phyloP scores from a whole-genome alignment of 2,113 vertebrate species.

The Perca schrenkii region DNA sequence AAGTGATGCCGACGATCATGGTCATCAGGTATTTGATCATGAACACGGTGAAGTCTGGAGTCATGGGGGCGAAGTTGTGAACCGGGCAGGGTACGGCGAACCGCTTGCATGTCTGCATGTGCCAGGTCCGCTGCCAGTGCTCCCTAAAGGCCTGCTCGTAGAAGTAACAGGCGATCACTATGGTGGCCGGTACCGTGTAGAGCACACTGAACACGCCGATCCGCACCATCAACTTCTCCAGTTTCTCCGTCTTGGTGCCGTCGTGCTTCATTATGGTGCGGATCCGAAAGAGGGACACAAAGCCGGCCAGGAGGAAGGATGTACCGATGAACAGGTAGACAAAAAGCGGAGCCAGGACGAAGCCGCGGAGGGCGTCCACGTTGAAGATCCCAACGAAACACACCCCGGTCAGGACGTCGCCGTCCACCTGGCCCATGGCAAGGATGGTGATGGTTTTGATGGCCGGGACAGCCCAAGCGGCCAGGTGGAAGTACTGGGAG shows the following conservation, averaged over 20 bases:
- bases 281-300: constrained; percentile 97
- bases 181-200: constrained; percentile 97
- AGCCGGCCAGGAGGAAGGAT: constrained; percentile 96
- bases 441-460: constrained; percentile 98
- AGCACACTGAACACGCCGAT: constrained; percentile 98
- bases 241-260: constrained; percentile 97
- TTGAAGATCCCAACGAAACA: constrained; percentile 97
- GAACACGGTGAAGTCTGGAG: constrained; percentile 97
- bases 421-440: constrained; percentile 97
- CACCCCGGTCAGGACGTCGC: constrained; percentile 94
- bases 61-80: constrained; percentile 93
- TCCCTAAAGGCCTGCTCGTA: constrained; percentile 98
- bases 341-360: constrained; percentile 94
- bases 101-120: constrained; percentile 96
- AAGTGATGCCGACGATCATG: constrained; percentile 99
- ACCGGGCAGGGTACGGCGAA: constrained; percentile 92
- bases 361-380: constrained; percentile 93
- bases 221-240: constrained; percentile 98
- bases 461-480: constrained; percentile 96
- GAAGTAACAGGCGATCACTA: constrained; percentile 97
- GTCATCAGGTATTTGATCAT: constrained; percentile 99
- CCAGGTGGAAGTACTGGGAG: constrained; percentile 98
- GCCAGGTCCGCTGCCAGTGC: constrained; percentile 97
- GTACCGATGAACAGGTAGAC: constrained; percentile 98
- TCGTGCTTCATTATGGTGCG: constrained; percentile 99